Evolutionary conservation across 53 echinoderm and acorn worm genomes (phyloP), one percentile per base, ranked within the genome.

Genomic region (Temnopleurus reevesii): DNA sequence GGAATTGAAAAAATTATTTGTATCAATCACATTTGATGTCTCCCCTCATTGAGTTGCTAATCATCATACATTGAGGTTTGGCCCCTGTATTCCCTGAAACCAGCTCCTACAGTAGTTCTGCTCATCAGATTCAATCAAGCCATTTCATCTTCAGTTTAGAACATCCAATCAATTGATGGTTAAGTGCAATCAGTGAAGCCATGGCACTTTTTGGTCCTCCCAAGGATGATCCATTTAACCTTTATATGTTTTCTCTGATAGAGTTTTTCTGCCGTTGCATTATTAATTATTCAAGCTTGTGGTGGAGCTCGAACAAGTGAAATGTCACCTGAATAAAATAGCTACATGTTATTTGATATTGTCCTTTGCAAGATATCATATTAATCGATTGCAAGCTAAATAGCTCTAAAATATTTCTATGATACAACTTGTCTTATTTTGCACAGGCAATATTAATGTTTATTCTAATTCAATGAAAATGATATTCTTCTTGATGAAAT

Each of bases 131-230:
- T 38, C 8, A 71, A 71, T 71, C 4, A 41, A 3, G 15, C 8
- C 23, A 71, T 71, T 38, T 41, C n/a, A n/a, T 65, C 8, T 18
- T 34, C 18, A 2, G 35, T n/a, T 17, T 65, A 34, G 18, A 21
- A 41, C n/a, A 56, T 10, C 10, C 41, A 41, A 71, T 71, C 41
- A 71, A 71, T 63, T 71, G 71, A 38, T 71, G 5, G 34, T 63
- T 41, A 71, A n/a, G 71, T n/a, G 71, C 71, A 71, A 71, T 71
- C 71, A 71, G 71, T 31, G 34, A 63, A 63, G 63, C 63, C 34
- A 63, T 4, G 21, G 41, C 71, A 71, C 41, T 41, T 41, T 71
- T 27, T 8, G 7, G 18, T 41, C 21, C 63, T 63, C 33, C 33
- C 71, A 21, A 71, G 71, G 71, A 71, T 71, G 41, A 71, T 71